Evolutionary conservation across 2,888 invertebrate genomes (phyloP).

Genomic region (Fragum sueziense): DNA sequence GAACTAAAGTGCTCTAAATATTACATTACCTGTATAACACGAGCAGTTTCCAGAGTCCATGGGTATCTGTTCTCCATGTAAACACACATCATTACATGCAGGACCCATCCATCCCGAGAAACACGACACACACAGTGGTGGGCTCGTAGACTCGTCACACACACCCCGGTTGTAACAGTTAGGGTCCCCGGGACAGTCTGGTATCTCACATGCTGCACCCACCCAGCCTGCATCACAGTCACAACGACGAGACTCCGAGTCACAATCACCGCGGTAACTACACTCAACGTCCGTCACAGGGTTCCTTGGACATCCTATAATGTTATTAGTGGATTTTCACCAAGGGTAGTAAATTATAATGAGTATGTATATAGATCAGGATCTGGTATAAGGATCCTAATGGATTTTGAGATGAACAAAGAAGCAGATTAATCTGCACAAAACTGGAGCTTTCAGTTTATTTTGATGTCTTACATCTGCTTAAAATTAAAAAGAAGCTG

Average conservation of each 20-base stretch:
- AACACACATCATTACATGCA: conserved; percentile 71
- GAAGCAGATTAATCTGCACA: no score
- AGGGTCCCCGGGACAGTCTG: conserved; percentile 71
- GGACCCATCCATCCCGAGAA: conserved; percentile 69
- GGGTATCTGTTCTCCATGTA: conserved; percentile 66
- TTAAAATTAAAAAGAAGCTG: no score
- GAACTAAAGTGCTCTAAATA: no score
- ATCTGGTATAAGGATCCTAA: no score
- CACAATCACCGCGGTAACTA: conserved; percentile 70
- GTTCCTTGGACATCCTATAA: conserved; percentile 69
- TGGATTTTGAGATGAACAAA: no score
- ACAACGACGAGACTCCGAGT: conserved; percentile 65
- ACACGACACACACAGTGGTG: conserved; percentile 69
- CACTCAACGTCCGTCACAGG: conserved; percentile 64
- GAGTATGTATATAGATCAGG: no score
- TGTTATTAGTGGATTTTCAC: neutral
- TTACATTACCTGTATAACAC: conserved; percentile 67
- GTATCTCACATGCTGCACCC: conserved; percentile 67
- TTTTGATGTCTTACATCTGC: no score
- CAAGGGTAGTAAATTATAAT: no score
- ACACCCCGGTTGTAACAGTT: conserved; percentile 66
- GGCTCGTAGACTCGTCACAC: conserved; percentile 65
- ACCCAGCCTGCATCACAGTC: conserved; percentile 68
- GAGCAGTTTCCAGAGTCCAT: conserved; percentile 66
- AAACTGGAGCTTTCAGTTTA: no score